Percentiles rank a stretch among this genome's conserved stretches.
These are phyloP conservation scores for Silvanus unidentatus DNA, from an alignment of 2,888 invertebrate genomes.

Conservation along the genomic window DNA sequence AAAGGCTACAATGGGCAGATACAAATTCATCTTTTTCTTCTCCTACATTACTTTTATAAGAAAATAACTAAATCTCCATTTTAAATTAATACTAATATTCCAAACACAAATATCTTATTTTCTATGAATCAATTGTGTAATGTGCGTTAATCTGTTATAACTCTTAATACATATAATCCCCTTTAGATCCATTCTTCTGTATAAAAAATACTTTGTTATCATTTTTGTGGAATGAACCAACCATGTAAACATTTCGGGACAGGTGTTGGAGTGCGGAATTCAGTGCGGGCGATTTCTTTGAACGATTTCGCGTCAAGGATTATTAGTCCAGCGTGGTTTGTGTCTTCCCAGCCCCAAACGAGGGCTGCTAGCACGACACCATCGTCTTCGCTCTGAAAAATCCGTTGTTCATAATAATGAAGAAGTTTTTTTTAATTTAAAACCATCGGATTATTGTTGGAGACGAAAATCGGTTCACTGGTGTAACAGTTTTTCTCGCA, in stretches of 20 bases:
- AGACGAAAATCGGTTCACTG: constrained; percentile 80
- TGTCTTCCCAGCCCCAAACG: constrained; percentile 61
- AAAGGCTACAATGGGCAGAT: constrained; percentile 94
- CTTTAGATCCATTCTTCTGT: too few relatives aligned
- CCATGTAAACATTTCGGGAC: constrained; percentile 83
- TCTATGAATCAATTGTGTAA: too few relatives aligned
- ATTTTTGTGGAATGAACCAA: constrained; percentile 64
- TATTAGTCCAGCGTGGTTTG: constrained; percentile 61
- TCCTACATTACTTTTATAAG: constrained; percentile 99
- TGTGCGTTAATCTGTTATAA: too few relatives aligned
- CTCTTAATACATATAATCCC: too few relatives aligned
- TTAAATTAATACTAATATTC: too few relatives aligned
- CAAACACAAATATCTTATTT: too few relatives aligned
- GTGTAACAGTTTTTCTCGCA: constrained; percentile 69
- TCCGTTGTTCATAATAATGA: neutral
- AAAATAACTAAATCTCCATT: too few relatives aligned
- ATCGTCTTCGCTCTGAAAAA: constrained; percentile 61
- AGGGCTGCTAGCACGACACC: constrained; percentile 69
- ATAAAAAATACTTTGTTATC: too few relatives aligned
- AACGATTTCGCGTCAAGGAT: constrained; percentile 70
- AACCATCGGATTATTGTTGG: constrained; percentile 43
- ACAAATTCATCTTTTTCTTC: constrained; percentile 93
- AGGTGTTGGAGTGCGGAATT: constrained; percentile 65
- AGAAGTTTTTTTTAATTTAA: too few relatives aligned
- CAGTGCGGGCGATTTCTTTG: constrained; percentile 68